phyloP scores from a whole-genome alignment of 2,797 vertebrate genomes.

The Rhadinocentrus ornatus region DNA sequence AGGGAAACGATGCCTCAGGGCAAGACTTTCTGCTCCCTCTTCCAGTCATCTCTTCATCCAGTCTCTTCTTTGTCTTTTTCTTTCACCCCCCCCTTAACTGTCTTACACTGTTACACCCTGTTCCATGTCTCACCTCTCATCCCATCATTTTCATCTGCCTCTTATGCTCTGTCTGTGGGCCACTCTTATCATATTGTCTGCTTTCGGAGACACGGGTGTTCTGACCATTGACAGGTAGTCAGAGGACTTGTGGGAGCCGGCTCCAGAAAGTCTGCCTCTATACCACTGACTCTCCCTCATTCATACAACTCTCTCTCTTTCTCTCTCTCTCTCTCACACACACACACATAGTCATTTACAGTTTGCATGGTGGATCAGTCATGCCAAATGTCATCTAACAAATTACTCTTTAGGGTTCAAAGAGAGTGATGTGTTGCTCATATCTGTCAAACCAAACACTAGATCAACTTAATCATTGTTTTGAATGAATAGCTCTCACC shows the following conservation, averaged over 20 bases:
- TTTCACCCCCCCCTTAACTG: constrained; percentile 25
- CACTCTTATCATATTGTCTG: constrained; percentile 55
- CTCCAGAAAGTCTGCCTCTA: constrained; percentile 80
- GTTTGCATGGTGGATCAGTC: constrained; percentile 45
- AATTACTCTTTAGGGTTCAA: constrained; percentile 49
- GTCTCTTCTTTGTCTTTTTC: constrained; percentile 54
- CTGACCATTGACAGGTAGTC: constrained; percentile 71
- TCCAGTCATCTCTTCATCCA: constrained; percentile 37
- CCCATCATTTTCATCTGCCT: constrained; percentile 10
- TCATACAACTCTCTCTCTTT: background rate
- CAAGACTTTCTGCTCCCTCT: constrained; percentile 61
- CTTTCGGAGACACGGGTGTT: constrained; percentile 47
- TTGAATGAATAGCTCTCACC: constrained; percentile 34
- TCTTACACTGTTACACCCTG: constrained; percentile 50
- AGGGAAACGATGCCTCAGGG: constrained; percentile 70
- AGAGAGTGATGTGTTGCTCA: constrained; percentile 32
- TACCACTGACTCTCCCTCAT: constrained; percentile 43
- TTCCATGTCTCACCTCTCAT: constrained; percentile 35
- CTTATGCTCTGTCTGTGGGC: constrained; percentile 29
- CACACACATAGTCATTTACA: constrained; percentile 34
- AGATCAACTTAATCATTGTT: constrained; percentile 32
- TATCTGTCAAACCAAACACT: constrained; percentile 24
- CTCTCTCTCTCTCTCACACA: background rate
- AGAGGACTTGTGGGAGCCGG: constrained; percentile 71
- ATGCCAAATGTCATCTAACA: constrained; percentile 62